phyloP scores from a whole-genome alignment of 2,797 vertebrate species.

The Phataginus tetradactyla region DNA sequence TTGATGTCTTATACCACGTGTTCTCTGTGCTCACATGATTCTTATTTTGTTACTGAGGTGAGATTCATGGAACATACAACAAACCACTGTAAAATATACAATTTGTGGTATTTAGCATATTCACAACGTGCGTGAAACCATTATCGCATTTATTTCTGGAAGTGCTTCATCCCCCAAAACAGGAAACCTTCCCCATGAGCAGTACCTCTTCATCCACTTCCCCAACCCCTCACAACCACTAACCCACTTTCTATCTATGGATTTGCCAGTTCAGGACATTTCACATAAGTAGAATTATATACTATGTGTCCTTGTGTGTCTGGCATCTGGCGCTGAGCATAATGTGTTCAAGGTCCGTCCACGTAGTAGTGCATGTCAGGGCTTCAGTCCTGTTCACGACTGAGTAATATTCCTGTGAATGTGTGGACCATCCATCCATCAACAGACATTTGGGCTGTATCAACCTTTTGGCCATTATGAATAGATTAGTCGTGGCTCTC shows the following conservation, averaged over 20 bases:
- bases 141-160: background rate
- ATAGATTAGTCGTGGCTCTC: background rate
- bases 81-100: fast-evolving
- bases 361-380: fast-evolving
- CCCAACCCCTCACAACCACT: fast-evolving
- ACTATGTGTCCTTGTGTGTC: fast-evolving
- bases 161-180: background rate
- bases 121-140: fast-evolving
- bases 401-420: fast-evolving
- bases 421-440: too few species aligned
- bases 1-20: too few species aligned
- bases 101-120: fast-evolving
- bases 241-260: background rate
- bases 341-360: background rate
- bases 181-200: background rate
- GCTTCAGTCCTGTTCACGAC: background rate
- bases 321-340: background rate
- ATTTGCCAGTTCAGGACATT: too few species aligned
- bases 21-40: background rate
- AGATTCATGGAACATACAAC: fast-evolving
- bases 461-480: background rate
- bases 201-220: fast-evolving
- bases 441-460: too few species aligned
- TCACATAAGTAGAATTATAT: too few species aligned
- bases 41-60: fast-evolving